phyloP scores from a whole-genome alignment of 1,140 invertebrate species.

The Drosophila melanogaster region Release_6_plus_ISO1_MT NT_033777.3:18145001-18145500 shows the following conservation, averaged over 20 bases:
- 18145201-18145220: constrained; percentile 78
- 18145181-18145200: constrained; percentile 76
- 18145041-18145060: constrained; percentile 30
- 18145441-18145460: constrained; percentile 69
- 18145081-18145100: constrained; percentile 56
- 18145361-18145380: constrained; percentile 5
- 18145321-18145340: constrained; percentile 72
- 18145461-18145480: constrained; percentile 45
- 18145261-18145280: constrained; percentile 9
- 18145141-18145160: constrained; percentile 51
- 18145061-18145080: constrained; percentile 73
- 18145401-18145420: constrained; percentile 75
- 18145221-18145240: constrained; percentile 64
- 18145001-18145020: constrained; percentile 39
- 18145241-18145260: constrained; percentile 22
- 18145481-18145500: constrained; percentile 33
- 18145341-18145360: constrained; percentile 52
- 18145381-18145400: constrained; percentile 19
- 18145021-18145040: constrained; percentile 14
- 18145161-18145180: constrained; percentile 76
- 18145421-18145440: constrained; percentile 37
- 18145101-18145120: constrained; percentile 9
- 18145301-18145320: constrained; percentile 61
- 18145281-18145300: constrained; percentile 8
- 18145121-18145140: constrained; percentile 65